Evolutionary conservation across 1,140 invertebrate genomes (phyloP).

Genomic region (Bicyclus anynana): DNA sequence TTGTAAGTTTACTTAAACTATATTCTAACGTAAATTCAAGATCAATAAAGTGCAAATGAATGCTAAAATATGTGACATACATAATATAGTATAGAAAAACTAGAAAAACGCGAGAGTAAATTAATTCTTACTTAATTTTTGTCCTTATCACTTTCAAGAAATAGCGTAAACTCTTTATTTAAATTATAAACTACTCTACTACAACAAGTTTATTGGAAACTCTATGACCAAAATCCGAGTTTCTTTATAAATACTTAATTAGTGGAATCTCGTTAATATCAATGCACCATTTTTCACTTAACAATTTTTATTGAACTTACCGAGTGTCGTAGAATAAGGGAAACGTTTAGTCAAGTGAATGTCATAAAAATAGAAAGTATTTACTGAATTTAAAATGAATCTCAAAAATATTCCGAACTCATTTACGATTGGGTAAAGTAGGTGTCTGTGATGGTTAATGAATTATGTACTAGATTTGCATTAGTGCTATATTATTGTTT

Average conservation of each 20-base stretch:
- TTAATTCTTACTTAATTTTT: not conserved
- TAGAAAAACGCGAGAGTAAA: too few relatives aligned
- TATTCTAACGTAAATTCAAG: too few relatives aligned
- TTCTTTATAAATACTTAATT: too few relatives aligned
- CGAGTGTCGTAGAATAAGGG: constrained; percentile 56
- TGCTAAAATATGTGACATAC: too few relatives aligned
- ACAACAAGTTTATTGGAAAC: too few relatives aligned
- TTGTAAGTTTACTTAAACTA: too few relatives aligned
- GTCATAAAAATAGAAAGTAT: constrained; percentile 37
- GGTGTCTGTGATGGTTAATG: constrained; percentile 67
- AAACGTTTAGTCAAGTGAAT: constrained; percentile 50
- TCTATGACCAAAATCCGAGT: too few relatives aligned
- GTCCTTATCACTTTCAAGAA: not conserved
- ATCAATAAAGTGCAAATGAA: too few relatives aligned
- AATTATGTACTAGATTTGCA: constrained; percentile 43
- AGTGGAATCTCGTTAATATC: too few relatives aligned
- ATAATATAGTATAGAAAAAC: too few relatives aligned
- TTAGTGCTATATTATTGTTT: constrained; percentile 42
- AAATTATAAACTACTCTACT: too few relatives aligned
- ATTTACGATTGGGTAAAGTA: constrained; percentile 54
- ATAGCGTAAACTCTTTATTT: too few relatives aligned
- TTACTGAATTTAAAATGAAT: constrained; percentile 50
- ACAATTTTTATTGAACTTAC: constrained; percentile 13
- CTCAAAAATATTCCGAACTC: constrained; percentile 49
- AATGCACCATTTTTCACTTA: not conserved